Base-by-base conservation (phyloP, 2,888 invertebrate species). In the Portevinia maculata region DNA sequence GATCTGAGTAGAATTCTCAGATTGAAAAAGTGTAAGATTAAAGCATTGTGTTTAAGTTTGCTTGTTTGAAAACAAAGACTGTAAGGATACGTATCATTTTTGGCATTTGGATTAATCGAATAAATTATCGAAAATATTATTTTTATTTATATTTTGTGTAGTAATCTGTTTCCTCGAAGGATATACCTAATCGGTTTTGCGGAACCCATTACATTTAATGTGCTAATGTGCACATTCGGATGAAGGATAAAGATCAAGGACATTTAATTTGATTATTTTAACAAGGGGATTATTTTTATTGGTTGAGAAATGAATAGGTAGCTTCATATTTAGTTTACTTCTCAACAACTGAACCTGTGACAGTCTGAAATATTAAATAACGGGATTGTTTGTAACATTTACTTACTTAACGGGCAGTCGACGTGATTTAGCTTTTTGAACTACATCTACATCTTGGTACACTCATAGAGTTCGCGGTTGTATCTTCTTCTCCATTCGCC, bases 131-230 rank as follows among this genome's bases (percentile, higher is more conserved):
- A n/a, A n/a, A n/a, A n/a, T n/a, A n/a, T n/a, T n/a, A n/a, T n/a
- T n/a, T 48, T 15, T 17, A 17, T 34, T 28, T 3, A 37, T 39
- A 30, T 13, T 34, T 32, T 32, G 32, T 9, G 24, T 17, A 11
- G 17, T 41, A 24, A 24, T 24, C 24, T 24, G 2, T 24, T 55
- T 59, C 59, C 30, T 65, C 44, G 34, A 64, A 70, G 69, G 75
- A 75, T 81, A 59, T 59, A 75, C n/a, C n/a, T n/a, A n/a, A 60
- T 59, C 65, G 59, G 57, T 70, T 81, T 65, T 69, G 71, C 76
- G 76, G 69, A 64, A 70, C 32, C 64, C 57, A 52, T 81, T 53
- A 53, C 53, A 44, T 81, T 71, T 46, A 53, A 37, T 65, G 52
- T 65, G 81, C 48, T 55, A 83, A 78, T 76, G 67, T 64, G 78